These are phyloP conservation scores for Microchirus variegatus DNA, from an alignment of 2,797 vertebrate genomes.

Conservation along the genomic window DNA sequence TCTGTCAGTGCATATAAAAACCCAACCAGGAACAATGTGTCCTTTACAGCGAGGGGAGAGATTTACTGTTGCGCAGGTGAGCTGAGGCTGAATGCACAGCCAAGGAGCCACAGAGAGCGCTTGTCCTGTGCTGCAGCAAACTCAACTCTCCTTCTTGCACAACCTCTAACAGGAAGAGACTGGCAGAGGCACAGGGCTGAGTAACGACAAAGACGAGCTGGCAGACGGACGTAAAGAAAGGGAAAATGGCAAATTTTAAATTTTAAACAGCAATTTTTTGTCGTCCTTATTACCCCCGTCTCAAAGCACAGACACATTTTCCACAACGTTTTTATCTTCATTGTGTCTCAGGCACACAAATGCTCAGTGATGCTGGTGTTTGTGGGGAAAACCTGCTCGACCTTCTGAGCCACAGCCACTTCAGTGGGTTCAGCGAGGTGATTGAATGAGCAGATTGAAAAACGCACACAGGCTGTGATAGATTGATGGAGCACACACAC, in stretches of 20 bases:
- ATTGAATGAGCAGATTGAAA: background rate
- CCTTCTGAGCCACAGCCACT: background rate
- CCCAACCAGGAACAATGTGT: constrained; percentile 39
- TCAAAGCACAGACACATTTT: background rate
- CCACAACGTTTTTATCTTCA: background rate
- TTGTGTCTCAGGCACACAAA: no score
- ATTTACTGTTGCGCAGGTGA: constrained; percentile 36
- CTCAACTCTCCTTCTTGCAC: constrained; percentile 16
- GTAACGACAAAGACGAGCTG: background rate
- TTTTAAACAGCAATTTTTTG: background rate
- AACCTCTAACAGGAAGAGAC: constrained; percentile 7
- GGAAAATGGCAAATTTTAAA: no score
- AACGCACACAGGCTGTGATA: background rate
- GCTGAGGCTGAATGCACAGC: constrained; percentile 38
- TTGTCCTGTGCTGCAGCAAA: constrained; percentile 22
- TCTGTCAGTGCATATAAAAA: constrained; percentile 12
- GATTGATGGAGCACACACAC: background rate
- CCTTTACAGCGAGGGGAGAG: constrained; percentile 23
- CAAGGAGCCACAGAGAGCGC: constrained; percentile 34
- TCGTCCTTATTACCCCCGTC: background rate
- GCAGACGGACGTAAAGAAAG: background rate
- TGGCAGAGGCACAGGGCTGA: background rate
- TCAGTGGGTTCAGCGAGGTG: background rate
- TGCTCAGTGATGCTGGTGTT: no score
- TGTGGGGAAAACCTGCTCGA: background rate